Conservation (phyloP, 2,113 vertebrate genomes). For the Aspiorhynchus laticeps region DNA sequence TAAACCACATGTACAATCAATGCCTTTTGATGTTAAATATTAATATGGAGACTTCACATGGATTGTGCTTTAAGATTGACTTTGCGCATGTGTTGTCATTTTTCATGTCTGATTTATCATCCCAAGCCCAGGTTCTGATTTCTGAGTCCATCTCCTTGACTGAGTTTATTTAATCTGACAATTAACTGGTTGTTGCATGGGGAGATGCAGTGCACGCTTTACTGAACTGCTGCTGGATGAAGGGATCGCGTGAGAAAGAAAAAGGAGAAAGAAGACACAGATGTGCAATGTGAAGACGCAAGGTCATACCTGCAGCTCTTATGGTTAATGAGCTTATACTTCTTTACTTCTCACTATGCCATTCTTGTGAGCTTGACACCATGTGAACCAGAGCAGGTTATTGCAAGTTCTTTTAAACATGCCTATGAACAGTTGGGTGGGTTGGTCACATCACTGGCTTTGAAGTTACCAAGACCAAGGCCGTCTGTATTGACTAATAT, state of each 20-base stretch:
- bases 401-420: not conserved
- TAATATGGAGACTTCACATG: not conserved
- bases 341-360: not conserved
- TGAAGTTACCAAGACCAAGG: constrained; percentile 5
- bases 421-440: not conserved
- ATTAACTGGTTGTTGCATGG: constrained; percentile 50
- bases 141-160: constrained; percentile 36
- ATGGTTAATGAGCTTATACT: constrained; percentile 30
- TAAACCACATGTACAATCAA: constrained; percentile 24
- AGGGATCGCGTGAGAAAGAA: constrained; percentile 51
- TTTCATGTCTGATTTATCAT: constrained; percentile 3
- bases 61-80: not conserved
- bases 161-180: constrained; percentile 48
- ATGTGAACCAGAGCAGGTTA: not conserved
- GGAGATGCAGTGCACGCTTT: constrained; percentile 42
- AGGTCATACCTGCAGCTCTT: constrained; percentile 43
- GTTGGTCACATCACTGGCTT: not conserved
- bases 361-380: not conserved
- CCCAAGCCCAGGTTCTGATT: constrained; percentile 1
- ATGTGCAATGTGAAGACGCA: constrained; percentile 8
- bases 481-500: constrained; percentile 18
- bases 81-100: not conserved
- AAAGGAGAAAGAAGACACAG: constrained; percentile 14
- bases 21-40: constrained; percentile 11
- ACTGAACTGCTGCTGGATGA: constrained; percentile 42